phyloP scores from a whole-genome alignment of 1,140 invertebrate genomes.

The Zophobas morio region DNA sequence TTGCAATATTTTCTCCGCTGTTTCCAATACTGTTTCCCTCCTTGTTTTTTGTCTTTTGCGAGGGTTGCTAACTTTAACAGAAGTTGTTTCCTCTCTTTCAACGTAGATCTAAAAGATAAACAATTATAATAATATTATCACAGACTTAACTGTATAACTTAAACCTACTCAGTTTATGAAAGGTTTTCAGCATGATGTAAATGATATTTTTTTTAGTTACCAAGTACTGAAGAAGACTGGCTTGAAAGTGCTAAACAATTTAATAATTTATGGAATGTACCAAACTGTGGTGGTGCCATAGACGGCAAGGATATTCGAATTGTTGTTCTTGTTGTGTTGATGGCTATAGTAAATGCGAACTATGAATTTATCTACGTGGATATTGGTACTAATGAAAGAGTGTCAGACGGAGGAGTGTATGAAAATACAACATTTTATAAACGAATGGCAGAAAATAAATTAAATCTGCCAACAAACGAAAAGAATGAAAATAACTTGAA shows the following conservation, averaged over 20 bases:
- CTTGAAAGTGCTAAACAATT: background rate
- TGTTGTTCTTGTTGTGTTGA: background rate
- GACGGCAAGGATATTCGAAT: background rate
- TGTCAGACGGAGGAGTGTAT: constrained; percentile 2
- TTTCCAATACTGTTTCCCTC: no score
- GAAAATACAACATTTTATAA: constrained; percentile 1
- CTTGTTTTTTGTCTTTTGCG: no score
- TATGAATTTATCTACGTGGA: constrained; percentile 27
- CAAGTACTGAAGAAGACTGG: background rate
- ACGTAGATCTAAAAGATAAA: no score
- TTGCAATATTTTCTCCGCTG: no score
- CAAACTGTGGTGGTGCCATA: background rate
- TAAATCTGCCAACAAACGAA: constrained; percentile 38
- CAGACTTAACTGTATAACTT: no score
- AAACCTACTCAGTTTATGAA: background rate
- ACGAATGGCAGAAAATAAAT: background rate
- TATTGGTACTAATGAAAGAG: constrained; percentile 12
- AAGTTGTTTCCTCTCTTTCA: no score
- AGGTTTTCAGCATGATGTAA: background rate
- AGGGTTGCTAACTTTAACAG: no score
- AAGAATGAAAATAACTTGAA: constrained; percentile 14
- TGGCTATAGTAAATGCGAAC: background rate
- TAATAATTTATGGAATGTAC: background rate
- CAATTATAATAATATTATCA: no score
- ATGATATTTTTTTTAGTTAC: background rate